Evolutionary conservation across 2,888 invertebrate species (phyloP), one percentile per base, ranked within the genome.

Genomic region (Morpho deidamia): DNA sequence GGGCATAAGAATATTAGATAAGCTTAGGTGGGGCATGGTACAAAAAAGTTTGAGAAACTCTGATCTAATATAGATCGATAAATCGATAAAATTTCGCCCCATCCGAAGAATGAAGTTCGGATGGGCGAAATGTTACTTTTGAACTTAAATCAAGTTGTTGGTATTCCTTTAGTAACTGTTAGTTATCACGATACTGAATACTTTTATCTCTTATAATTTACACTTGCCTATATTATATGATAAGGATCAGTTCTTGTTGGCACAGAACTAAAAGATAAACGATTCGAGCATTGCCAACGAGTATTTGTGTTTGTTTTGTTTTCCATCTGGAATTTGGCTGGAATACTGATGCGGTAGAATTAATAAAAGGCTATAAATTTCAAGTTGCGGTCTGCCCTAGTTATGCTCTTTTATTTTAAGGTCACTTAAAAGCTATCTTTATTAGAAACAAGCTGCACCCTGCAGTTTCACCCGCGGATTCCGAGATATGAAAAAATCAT

Each of bases 241-340:
- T 50, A 45, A 46, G 14, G 9, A 46, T 46, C 39, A 10, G 37
- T 53, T 40, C 14, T 32, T 43, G 38, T 59, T 61, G 60, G 60
- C 60, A 55, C 35, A 38, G 41, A 55, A 39, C 35, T 43, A 50
- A 63, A 70, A 74, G 75, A 77, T 70, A 71, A 69, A 81, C 70
- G 68, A 70, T 65, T 59, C 62, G 62, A 60, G 61, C 58, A 58
- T 58, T 74, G 77, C 75, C 76, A 76, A 74, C 66, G 65, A 59
- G 54, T 64, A 68, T 62, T 59, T 64, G 62, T 58, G 61, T 67
- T 69, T 68, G 67, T 72, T 67, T 69, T 68, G 67, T 72, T 70
- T 70, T 38, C 38, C 66, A 63, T 68, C 63, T 62, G 54, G 63
- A 65, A 70, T 68, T 83, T 82, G 78, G 78, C 81, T 79, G 65